Base-by-base conservation (phyloP, 2,888 invertebrate species). In the Bedellia somnulentella region DNA sequence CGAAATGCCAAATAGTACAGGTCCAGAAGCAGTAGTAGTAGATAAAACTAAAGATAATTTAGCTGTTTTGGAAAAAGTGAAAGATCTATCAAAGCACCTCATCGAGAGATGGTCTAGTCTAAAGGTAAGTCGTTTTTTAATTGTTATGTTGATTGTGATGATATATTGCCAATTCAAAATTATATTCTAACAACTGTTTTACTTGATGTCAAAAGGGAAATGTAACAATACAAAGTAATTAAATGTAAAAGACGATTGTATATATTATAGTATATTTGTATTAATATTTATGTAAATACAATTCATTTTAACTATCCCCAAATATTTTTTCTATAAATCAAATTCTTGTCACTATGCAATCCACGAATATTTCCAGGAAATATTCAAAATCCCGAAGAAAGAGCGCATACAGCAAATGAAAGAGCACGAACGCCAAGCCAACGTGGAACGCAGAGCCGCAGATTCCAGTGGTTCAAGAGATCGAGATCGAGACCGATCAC, bases 381-480 rank as follows among this genome's bases (percentile, higher is more conserved):
- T 80, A 14, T 96, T 94, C 58, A 86, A 91, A 54, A 96, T 95
- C 49, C 96, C 96, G 1, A 94, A 94, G 63, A 93, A 93, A 44
- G 92, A 95, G 53, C 80, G 93, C 33, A 88, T 93, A 36, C 93
- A 95, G 51, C 93, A 93, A 59, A 91, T 95, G 87, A 94, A 94
- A 52, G 92, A 93, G 52, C 94, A 94, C 52, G 96, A 96, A 66
- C 77, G 91, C 21, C 92, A 93, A 75, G 93, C 93, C 5, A 90
- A 90, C 70, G 79, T 75, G 0, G 75, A 71, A 29, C 46, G 71
- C 2, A 53, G 73, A 14, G 73, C 71, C 10, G 75, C 73, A 1
- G 75, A 71, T 36, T 68, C 71, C 0, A 75, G 71, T 34, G 76
- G 70, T 0, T 47, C 67, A 2, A 47, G 70, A 1, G 70, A 70